Percentiles rank a stretch among this genome's conserved stretches.
phyloP scores from a whole-genome alignment of 2,113 vertebrate genomes.

The Semicossyphus pulcher region DNA sequence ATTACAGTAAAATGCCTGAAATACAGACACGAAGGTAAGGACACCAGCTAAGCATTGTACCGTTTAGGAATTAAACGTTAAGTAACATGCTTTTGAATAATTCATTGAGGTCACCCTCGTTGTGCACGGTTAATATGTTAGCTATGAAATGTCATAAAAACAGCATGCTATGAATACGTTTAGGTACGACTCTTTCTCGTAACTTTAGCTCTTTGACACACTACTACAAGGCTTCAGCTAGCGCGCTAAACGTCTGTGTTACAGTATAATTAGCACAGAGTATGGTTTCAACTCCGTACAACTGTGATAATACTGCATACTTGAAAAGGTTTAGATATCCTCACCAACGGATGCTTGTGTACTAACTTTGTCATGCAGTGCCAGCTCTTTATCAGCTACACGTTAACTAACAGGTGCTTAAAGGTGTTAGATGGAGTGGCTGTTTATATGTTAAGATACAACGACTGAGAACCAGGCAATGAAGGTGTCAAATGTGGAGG shows the following conservation, averaged over 20 bases:
- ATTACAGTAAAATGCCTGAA: constrained; percentile 58
- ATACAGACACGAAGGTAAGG: constrained; percentile 50
- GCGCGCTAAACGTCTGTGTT: fast-evolving
- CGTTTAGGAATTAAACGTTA: fast-evolving
- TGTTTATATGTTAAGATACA: background rate
- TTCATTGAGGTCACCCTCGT: background rate
- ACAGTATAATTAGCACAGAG: background rate
- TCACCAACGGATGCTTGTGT: background rate
- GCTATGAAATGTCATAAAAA: background rate
- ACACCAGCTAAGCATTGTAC: background rate
- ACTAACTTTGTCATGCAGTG: background rate
- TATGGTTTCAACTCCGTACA: no score
- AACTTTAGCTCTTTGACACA: background rate
- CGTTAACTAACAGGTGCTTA: no score
- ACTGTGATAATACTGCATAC: background rate
- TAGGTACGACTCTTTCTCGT: no score
- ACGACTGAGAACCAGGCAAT: background rate
- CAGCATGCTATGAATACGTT: no score
- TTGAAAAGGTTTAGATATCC: background rate
- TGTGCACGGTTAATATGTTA: background rate
- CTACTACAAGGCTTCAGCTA: background rate
- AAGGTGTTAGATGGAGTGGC: background rate
- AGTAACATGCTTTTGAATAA: background rate
- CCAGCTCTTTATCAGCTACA: background rate
- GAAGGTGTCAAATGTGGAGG: background rate